Percentiles rank a stretch among this genome's conserved stretches.
Evolutionary conservation across 2,888 invertebrate genomes (phyloP).

Genomic region (Boloria selene): DNA sequence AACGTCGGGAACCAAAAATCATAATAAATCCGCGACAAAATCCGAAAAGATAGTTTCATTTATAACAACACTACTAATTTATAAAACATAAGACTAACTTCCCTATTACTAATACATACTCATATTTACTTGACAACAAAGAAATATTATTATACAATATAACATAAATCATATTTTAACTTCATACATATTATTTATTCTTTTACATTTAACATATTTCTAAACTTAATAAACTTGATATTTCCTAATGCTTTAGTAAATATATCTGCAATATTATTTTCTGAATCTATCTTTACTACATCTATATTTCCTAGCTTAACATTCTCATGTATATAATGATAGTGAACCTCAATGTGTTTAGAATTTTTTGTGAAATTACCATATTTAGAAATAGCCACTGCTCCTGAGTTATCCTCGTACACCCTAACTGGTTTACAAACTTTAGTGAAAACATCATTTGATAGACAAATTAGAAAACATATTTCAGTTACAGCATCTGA

Average conservation of each 20-base stretch:
- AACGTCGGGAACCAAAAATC: no score
- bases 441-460: constrained; percentile 25
- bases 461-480: constrained; percentile 16
- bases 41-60: no score
- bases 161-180: no score
- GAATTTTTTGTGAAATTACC: constrained; percentile 38
- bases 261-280: constrained; percentile 45
- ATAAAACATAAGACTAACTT: no score
- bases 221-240: background rate
- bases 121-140: no score
- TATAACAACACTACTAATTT: no score
- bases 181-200: no score
- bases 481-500: constrained; percentile 37
- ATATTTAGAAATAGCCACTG: constrained; percentile 37
- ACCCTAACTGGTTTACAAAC: constrained; percentile 35
- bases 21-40: no score
- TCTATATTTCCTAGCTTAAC: constrained; percentile 34
- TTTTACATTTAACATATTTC: background rate
- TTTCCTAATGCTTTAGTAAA: constrained; percentile 34
- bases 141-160: no score
- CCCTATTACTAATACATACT: background rate
- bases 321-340: constrained; percentile 36
- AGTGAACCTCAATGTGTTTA: constrained; percentile 37
- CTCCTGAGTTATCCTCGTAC: constrained; percentile 41
- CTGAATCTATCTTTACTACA: constrained; percentile 39